These are phyloP conservation scores for Drosophila mulleri DNA, from an alignment of 2,888 invertebrate species.

Conservation along the genomic window DNA sequence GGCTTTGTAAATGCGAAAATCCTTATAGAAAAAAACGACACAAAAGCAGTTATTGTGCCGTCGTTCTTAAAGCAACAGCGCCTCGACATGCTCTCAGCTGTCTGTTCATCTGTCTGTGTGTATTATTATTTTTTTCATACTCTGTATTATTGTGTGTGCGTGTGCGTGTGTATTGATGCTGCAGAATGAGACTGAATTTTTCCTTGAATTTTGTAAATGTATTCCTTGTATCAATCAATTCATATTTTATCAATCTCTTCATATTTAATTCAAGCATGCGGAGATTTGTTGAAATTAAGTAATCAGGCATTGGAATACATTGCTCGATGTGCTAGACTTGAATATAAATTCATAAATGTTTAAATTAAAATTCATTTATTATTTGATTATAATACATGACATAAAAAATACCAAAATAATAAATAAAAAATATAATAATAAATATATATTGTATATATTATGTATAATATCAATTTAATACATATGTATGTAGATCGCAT, in stretches of 20 bases:
- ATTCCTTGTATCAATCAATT: neutral
- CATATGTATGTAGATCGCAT: too few relatives aligned
- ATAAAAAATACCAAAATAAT: neutral
- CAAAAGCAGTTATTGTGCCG: conserved; percentile 50
- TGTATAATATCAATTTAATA: too few relatives aligned
- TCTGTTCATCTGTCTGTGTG: conserved; percentile 35
- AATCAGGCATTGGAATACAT: too few relatives aligned
- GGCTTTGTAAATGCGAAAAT: conserved; percentile 38
- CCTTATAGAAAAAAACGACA: conserved; percentile 25
- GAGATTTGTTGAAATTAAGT: too few relatives aligned
- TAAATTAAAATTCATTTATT: too few relatives aligned
- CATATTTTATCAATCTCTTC: too few relatives aligned
- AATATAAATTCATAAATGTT: too few relatives aligned
- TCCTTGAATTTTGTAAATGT: neutral
- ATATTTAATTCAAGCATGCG: neutral
- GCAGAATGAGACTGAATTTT: neutral
- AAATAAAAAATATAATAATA: too few relatives aligned
- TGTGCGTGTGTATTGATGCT: neutral
- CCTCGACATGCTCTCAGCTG: conserved; percentile 20
- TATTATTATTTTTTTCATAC: conserved; percentile 34
- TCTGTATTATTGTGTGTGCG: conserved; percentile 7
- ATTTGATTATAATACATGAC: neutral
- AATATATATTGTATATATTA: too few relatives aligned
- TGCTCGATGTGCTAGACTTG: too few relatives aligned
- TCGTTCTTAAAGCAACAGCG: conserved; percentile 44